Percentiles rank a stretch among this genome's conserved stretches.
These are phyloP conservation scores for Epinotia nisella DNA, from an alignment of 2,888 invertebrate genomes.

Conservation along the genomic window DNA sequence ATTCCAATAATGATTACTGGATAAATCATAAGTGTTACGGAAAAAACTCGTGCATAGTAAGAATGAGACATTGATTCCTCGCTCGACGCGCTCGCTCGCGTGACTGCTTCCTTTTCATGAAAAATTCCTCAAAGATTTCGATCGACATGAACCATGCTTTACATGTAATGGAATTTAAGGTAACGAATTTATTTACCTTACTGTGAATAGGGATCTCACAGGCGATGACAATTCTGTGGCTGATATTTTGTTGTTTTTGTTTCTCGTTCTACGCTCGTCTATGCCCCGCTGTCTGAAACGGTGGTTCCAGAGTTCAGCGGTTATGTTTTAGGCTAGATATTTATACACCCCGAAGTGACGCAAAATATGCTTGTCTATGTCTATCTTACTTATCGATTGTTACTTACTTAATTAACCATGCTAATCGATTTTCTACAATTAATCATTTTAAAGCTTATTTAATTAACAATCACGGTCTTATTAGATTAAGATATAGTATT, in stretches of 20 bases:
- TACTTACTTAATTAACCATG: no score
- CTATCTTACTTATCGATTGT: neutral
- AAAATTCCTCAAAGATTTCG: constrained; percentile 47
- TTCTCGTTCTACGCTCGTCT: neutral
- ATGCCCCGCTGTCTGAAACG: neutral
- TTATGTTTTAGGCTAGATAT: neutral
- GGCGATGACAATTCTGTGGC: neutral
- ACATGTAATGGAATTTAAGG: constrained; percentile 16
- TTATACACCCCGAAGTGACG: neutral
- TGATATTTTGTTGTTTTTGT: neutral
- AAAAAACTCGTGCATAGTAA: constrained; percentile 11
- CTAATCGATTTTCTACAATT: no score
- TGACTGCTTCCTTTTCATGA: constrained; percentile 59
- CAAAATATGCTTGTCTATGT: neutral
- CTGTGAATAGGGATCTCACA: neutral
- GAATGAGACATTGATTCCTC: constrained; percentile 47
- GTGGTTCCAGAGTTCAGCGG: neutral
- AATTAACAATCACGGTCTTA: no score
- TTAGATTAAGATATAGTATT: no score
- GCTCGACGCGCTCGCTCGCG: constrained; percentile 53
- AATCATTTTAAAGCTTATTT: no score
- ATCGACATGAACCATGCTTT: constrained; percentile 44
- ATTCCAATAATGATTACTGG: constrained; percentile 6
- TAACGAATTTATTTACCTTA: constrained; percentile 8
- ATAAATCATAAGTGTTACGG: constrained; percentile 18